Evolutionary conservation across 2,113 vertebrate genomes (phyloP).

Genomic region (Sapajus apella): DNA sequence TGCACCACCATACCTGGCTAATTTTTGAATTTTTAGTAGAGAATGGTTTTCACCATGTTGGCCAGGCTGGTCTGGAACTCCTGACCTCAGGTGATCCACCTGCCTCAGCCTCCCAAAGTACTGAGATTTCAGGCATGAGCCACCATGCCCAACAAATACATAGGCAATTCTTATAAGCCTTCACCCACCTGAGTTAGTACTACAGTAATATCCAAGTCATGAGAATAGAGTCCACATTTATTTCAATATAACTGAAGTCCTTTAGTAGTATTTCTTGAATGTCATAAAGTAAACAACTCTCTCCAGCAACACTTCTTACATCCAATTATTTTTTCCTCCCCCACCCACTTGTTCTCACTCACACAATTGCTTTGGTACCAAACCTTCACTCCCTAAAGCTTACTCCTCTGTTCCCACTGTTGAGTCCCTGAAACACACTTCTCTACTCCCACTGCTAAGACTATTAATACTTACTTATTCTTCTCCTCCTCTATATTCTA

Average conservation of each 20-base stretch:
- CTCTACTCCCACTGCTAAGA: not conserved
- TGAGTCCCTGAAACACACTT: not conserved
- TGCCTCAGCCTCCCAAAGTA: too few species aligned
- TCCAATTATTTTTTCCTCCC: not conserved
- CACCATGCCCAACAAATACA: not conserved
- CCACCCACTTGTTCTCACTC: not conserved
- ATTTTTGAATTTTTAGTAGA: too few species aligned
- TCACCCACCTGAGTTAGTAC: not conserved
- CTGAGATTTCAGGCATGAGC: too few species aligned
- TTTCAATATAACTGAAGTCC: not conserved
- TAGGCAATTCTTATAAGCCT: not conserved
- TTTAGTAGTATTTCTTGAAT: not conserved
- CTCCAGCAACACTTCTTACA: not conserved
- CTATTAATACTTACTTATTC: not conserved
- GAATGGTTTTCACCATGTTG: too few species aligned
- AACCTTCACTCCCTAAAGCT: not conserved
- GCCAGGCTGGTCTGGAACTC: too few species aligned
- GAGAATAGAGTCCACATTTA: not conserved
- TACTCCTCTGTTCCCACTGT: too few species aligned
- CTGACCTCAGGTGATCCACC: too few species aligned
- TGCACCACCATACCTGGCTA: rapidly evolving
- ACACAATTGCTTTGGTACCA: not conserved
- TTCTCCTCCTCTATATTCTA: not conserved
- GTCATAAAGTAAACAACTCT: not conserved
- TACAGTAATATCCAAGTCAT: not conserved